phyloP scores from a whole-genome alignment of 2,888 invertebrate genomes.

The Pollenia angustigena region DNA sequence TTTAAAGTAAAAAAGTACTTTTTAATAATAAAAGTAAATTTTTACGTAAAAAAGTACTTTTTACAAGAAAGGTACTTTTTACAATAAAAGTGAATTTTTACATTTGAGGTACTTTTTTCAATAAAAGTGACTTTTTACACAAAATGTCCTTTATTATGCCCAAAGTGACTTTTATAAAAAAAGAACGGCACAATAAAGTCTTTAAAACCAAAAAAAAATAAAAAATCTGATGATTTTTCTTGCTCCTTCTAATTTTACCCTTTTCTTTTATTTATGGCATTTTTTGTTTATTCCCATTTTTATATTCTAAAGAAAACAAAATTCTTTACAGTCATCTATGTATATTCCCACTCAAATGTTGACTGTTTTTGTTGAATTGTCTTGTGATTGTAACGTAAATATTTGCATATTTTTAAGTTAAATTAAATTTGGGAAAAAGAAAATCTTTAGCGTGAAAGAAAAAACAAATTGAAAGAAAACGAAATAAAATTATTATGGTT shows the following conservation, averaged over 20 bases:
- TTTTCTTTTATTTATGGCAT: neutral
- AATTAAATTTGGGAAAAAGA: constrained; percentile 61
- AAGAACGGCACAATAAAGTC: no score
- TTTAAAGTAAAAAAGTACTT: no score
- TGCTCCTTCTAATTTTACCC: constrained; percentile 7
- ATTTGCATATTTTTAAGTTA: constrained; percentile 61
- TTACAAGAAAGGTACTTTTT: no score
- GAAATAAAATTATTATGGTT: constrained; percentile 13
- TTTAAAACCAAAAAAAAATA: no score
- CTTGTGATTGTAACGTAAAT: constrained; percentile 61
- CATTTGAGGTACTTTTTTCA: no score
- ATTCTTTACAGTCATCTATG: neutral
- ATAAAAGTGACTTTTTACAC: no score
- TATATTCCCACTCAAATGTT: constrained; percentile 26
- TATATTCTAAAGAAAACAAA: constrained; percentile 4
- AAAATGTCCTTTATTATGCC: no score
- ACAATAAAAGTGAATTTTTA: no score
- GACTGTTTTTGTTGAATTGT: constrained; percentile 35
- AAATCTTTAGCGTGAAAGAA: constrained; percentile 8
- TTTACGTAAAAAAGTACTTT: no score
- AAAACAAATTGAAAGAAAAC: neutral
- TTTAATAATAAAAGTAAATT: no score
- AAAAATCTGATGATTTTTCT: no score
- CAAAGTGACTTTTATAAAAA: no score
- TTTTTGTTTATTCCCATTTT: neutral